Percentiles rank a stretch among this genome's conserved stretches.
These are phyloP conservation scores for Drosophila niveifrons DNA, from an alignment of 2,888 invertebrate genomes.

Conservation along the genomic window DNA sequence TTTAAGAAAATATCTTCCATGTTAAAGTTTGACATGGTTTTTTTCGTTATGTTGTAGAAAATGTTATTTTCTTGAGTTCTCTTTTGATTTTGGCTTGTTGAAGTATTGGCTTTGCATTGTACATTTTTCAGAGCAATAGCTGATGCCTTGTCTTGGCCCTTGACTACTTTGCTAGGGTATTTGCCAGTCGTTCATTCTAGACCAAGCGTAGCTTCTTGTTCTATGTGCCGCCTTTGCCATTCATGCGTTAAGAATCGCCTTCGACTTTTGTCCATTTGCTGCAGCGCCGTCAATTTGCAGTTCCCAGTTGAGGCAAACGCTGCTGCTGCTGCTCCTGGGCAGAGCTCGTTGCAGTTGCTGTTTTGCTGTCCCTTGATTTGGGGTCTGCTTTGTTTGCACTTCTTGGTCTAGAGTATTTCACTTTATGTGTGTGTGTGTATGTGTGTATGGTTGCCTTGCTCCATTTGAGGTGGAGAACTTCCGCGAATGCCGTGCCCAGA, in stretches of 20 bases:
- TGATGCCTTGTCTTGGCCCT: too few species aligned
- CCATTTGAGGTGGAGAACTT: slow-evolving; percentile 75
- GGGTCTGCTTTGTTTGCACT: slow-evolving; percentile 75
- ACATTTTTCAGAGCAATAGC: too few species aligned
- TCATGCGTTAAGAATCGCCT: slow-evolving; percentile 77
- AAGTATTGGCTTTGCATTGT: too few species aligned
- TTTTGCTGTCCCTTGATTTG: slow-evolving; percentile 53
- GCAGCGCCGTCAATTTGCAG: slow-evolving; percentile 76
- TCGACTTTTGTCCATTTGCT: slow-evolving; percentile 62
- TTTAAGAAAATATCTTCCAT: too few species aligned
- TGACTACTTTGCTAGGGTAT: slow-evolving; percentile 3
- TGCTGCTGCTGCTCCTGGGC: slow-evolving; percentile 34
- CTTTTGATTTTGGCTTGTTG: too few species aligned
- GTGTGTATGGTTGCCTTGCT: slow-evolving; percentile 67
- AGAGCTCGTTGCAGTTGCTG: neutral
- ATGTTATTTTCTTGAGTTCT: too few species aligned
- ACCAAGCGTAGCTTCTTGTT: neutral
- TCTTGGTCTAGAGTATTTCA: slow-evolving; percentile 53
- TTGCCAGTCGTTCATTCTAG: neutral
- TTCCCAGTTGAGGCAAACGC: slow-evolving; percentile 19
- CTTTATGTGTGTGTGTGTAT: slow-evolving; percentile 7
- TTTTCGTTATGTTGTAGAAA: too few species aligned
- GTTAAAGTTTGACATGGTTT: too few species aligned
- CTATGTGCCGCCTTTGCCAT: slow-evolving; percentile 60
- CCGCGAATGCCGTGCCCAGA: slow-evolving; percentile 65